Evolutionary conservation across 1,140 invertebrate genomes (phyloP), one percentile per base, ranked within the genome.

Genomic region (Camponotus floridanus): DNA sequence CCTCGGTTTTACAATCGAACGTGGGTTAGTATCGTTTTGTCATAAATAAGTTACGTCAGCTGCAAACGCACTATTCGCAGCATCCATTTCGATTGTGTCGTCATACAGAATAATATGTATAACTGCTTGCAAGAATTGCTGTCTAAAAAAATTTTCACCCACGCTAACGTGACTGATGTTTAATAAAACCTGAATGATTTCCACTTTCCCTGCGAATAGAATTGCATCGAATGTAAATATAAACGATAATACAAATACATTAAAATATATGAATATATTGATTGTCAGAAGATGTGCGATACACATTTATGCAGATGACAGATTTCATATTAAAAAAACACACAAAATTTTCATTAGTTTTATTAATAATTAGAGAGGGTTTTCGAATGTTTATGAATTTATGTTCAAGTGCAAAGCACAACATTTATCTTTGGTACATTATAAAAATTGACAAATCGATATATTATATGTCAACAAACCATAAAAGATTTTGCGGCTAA

Each of bases 1-100:
- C 36, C 7, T 67, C 36, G 51, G 21, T 70, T 70, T 59, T 80
- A 80, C 48, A 70, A 80, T 6, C 48, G 48, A 36, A 18, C 48
- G 45, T 33, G 42, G 2, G 74, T 64, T 68, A 57, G 64, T 68
- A 57, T 80, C 45, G 45, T 21, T 68, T 80, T 31, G 62, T 26
- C 45, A 64, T 80, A 70, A 79, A 79, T 79, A 79, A 39, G 45
- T 68, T 42, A 70, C 62, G 33, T 45, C 76, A 68, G 33, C 64
- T 80, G 73, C 13, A 48, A 31, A 57, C 48, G 45, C 33, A 33
- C 2, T 79, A 57, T 70, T 68, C 33, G 26, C 18, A 18, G 13
- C 39, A 68, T 42, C 36, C 36, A 21, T 9, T 65, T 78, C 33
- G 76, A 79, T 48, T 67, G 33, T 55, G 45, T 39, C 15, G 45